These are phyloP conservation scores for Sylvia borin DNA, from an alignment of 2,797 vertebrate species.

Conservation along the genomic window DNA sequence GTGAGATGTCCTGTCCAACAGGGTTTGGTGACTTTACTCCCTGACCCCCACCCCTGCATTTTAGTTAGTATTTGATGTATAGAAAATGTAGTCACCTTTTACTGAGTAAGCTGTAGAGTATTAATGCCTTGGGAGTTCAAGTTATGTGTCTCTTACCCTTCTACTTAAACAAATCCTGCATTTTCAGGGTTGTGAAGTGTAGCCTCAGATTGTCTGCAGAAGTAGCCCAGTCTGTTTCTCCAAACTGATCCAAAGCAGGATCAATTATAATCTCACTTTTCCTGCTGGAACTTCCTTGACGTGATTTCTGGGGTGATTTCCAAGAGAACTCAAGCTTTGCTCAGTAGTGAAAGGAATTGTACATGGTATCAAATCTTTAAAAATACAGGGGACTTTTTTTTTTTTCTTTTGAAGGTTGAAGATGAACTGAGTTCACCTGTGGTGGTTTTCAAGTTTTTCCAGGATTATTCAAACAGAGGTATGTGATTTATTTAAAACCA, in stretches of 20 bases:
- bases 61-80: background rate
- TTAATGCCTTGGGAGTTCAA: background rate
- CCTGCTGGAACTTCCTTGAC: background rate
- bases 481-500: slow-evolving; percentile 10
- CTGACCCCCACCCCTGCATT: fast-evolving
- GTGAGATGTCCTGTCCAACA: background rate
- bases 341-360: background rate
- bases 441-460: slow-evolving; percentile 90
- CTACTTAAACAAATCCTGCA: background rate
- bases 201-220: background rate
- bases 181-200: background rate
- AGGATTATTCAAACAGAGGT: slow-evolving; percentile 81
- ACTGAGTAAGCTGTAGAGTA: background rate
- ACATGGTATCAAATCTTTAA: background rate
- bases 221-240: background rate
- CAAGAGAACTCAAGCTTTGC: background rate
- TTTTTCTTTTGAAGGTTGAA: slow-evolving; percentile 84
- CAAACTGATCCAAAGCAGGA: background rate
- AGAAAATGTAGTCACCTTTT: background rate
- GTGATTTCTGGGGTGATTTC: background rate
- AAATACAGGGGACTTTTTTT: background rate
- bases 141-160: background rate
- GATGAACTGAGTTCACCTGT: slow-evolving; percentile 92
- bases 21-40: background rate
- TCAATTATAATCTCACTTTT: background rate